These are phyloP conservation scores for Rhynchotus rufescens DNA, from an alignment of 2,797 vertebrate genomes.

Conservation along the genomic window DNA sequence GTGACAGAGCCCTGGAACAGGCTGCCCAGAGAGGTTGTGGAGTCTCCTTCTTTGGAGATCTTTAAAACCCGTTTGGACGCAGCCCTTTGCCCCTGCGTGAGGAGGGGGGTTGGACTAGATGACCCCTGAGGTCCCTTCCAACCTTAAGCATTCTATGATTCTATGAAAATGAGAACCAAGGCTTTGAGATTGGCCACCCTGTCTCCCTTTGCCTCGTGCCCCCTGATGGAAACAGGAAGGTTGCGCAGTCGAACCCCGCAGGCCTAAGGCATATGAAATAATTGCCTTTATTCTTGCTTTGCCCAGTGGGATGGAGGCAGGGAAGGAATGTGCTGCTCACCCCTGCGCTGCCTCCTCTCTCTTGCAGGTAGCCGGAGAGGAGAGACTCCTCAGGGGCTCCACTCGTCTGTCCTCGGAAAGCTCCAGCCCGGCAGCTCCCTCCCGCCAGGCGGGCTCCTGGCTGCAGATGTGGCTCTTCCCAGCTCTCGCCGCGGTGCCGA, in stretches of 20 bases:
- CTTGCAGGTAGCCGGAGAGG: constrained; percentile 68
- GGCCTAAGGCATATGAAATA: not conserved
- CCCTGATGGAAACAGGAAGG: fast-evolving
- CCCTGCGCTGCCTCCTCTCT: not conserved
- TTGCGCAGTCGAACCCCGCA: not conserved
- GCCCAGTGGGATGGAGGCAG: not conserved
- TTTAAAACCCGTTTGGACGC: too few relatives aligned
- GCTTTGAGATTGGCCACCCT: not conserved
- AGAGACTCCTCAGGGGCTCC: constrained; percentile 80
- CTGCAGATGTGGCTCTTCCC: constrained; percentile 32
- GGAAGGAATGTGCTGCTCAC: not conserved
- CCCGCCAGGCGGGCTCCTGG: not conserved
- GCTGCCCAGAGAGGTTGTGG: too few relatives aligned
- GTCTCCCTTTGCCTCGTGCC: not conserved
- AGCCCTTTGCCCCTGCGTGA: too few relatives aligned
- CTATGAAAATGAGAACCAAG: too few relatives aligned
- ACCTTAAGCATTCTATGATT: too few relatives aligned
- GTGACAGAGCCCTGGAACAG: too few relatives aligned
- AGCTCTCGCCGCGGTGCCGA: not conserved
- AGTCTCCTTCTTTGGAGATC: too few relatives aligned
- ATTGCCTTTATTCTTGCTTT: not conserved
- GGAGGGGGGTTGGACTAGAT: too few relatives aligned
- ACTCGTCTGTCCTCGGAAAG: constrained; percentile 84
- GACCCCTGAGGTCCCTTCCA: too few relatives aligned
- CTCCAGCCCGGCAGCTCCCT: constrained; percentile 37